Evolutionary conservation across 1,140 invertebrate species (phyloP), one percentile per base, ranked within the genome.

Genomic region (Ctenoplectra terminalis): DNA sequence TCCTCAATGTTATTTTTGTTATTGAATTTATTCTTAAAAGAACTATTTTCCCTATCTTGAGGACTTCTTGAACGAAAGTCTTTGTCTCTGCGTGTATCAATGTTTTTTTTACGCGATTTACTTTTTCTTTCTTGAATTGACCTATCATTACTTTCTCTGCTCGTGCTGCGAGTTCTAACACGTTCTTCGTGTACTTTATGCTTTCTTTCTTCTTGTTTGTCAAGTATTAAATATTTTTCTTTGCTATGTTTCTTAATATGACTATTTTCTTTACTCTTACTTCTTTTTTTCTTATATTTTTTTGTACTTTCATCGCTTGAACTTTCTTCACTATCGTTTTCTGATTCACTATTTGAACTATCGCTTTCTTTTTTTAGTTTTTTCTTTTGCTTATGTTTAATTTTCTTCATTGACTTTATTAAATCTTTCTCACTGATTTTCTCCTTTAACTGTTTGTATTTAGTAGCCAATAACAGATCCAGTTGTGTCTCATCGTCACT

Each of bases 371-470:
- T 87, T 66, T 48, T 77, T 70, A 79, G 87, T 11, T 86, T 85
- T 37, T 88, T 88, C 29, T 69, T 89, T 40, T 66, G 87, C 60
- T 89, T 86, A 73, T 90, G 91, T 87, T 91, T 91, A 34, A 80
- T 74, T 77, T 87, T 91, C 73, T 92, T 93, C 81, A 92, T 81
- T 43, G 91, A 90, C 77, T 92, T 93, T 31, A 93, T 87, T 66
- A 92, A 85, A 74, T 92, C 87, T 72, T 92, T 81, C 84, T 90
- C 86, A 29, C 61, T 91, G 1, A 93, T 92, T 75, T 92, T 90
- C 13, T 88, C 83, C 71, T 94, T 94, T 1, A 93, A 81, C 69
- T 94, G 91, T 80, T 92, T 91, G 73, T 92, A 92, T 64, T 94
- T 94, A 84, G 83, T 87, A 75, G 91, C 90, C 67, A 94, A 85